Evolutionary conservation across 2,888 invertebrate genomes (phyloP), one percentile per base, ranked within the genome.

Genomic region (Lymantria dispar): DNA sequence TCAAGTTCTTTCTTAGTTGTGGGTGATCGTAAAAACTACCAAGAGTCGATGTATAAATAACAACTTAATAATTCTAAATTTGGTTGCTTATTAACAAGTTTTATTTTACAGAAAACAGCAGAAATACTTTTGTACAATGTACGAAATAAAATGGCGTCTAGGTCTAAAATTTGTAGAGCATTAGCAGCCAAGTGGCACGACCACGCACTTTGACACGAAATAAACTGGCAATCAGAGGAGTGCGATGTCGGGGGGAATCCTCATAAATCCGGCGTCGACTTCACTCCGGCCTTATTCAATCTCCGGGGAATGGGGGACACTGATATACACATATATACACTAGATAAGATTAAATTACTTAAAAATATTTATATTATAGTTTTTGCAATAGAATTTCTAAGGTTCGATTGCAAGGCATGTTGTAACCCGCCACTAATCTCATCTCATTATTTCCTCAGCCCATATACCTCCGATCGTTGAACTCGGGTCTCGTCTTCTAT

Each of bases 211-310:
- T 80, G 83, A 79, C 81, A 81, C 82, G 73, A 82, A 85, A 87
- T 86, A 87, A 87, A 87, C 87, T 78, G 84, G 85, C 87, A 87
- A 89, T 87, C 87, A 83, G 77, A 72, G 76, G 72, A 86, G 86
- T 85, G 84, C 84, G 77, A 76, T 74, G 84, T 83, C 81, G 79
- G 78, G 69, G 79, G 74, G 85, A 85, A 85, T 85, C 85, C 89
- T 77, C 86, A 86, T 89, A 89, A 89, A 88, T 89, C 89, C 87
- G 77, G 73, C 67, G 77, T 73, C 78, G 80, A 80, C 82, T 85
- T 74, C 77, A 78, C 82, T 80, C 77, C 68, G 59, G 78, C 78
- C 85, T 87, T 85, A 87, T 88, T 89, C 89, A 87, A 89, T 89
- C 87, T 88, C 86, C 78, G 78, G 83, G 80, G 76, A 73, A 74